phyloP scores from a whole-genome alignment of 1,140 invertebrate species.

The Octopus sinensis region DNA sequence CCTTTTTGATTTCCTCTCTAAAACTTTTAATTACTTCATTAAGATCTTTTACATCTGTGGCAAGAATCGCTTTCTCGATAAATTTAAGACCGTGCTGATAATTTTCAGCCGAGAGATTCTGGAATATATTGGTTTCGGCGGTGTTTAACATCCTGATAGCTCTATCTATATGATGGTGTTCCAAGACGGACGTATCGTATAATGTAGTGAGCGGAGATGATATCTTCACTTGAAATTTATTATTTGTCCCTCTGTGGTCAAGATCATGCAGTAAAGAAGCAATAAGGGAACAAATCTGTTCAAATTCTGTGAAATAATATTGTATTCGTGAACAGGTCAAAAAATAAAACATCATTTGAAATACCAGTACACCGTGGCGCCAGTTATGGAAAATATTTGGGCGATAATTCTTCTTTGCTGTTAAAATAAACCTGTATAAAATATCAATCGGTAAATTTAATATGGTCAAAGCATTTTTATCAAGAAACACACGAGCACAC shows the following conservation, averaged over 20 bases:
- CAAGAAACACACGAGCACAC: conserved; percentile 84
- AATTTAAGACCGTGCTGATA: not conserved
- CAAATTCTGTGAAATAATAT: conserved; percentile 26
- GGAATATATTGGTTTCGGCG: not conserved
- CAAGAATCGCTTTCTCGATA: not conserved
- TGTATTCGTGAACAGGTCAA: conserved; percentile 56
- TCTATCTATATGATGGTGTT: not conserved
- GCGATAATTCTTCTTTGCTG: conserved; percentile 70
- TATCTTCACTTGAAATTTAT: conserved; percentile 41
- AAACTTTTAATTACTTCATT: not conserved
- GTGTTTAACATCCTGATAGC: not conserved
- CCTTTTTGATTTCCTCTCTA: not conserved
- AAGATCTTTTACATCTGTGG: not conserved
- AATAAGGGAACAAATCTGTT: conserved; percentile 38
- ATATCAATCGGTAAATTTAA: conserved; percentile 91
- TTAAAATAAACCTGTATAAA: conserved; percentile 81
- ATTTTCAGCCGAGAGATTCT: not conserved
- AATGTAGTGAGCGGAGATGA: conserved; percentile 50
- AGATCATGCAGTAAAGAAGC: conserved; percentile 48
- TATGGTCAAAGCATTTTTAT: conserved; percentile 80
- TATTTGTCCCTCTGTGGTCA: conserved; percentile 49
- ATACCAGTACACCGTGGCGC: conserved; percentile 90
- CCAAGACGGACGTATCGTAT: not conserved
- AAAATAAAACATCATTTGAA: conserved; percentile 94
- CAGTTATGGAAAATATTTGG: conserved; percentile 96